Percentiles rank a stretch among this genome's conserved stretches.
Evolutionary conservation across 1,140 invertebrate genomes (phyloP).

Genomic region (Belonocnema kinseyi): DNA sequence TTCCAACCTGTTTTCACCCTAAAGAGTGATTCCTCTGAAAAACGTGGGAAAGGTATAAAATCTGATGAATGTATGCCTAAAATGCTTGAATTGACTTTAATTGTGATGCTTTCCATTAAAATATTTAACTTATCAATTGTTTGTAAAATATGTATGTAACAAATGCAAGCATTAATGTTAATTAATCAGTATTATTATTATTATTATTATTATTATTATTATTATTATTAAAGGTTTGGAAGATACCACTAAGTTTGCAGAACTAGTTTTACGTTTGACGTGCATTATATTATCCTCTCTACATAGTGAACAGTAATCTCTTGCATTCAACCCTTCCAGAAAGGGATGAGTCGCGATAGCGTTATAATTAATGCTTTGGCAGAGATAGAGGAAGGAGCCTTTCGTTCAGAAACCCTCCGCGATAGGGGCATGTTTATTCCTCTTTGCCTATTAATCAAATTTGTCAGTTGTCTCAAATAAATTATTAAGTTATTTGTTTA

Average conservation of each 20-base stretch:
- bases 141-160: too few relatives aligned
- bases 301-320: conserved; percentile 1
- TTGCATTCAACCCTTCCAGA: conserved; percentile 12
- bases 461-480: neutral
- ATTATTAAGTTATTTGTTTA: neutral
- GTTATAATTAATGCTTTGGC: conserved; percentile 14
- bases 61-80: conserved; percentile 39
- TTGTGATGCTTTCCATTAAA: neutral
- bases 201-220: too few relatives aligned
- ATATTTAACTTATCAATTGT: neutral
- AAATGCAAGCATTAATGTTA: too few relatives aligned
- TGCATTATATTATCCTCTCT: neutral
- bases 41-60: conserved; percentile 62
- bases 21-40: conserved; percentile 50
- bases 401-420: too few relatives aligned
- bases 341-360: conserved; percentile 13
- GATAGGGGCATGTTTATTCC: neutral
- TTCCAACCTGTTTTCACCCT: conserved; percentile 26
- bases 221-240: neutral
- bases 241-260: neutral
- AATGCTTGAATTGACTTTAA: conserved; percentile 9
- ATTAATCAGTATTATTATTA: too few relatives aligned
- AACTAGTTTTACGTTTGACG: conserved; percentile 1
- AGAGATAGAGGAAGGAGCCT: neutral
- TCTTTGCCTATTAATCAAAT: neutral